Conservation (phyloP, 53 echinoderm and acorn worm species). For the Arbacia lixula region DNA sequence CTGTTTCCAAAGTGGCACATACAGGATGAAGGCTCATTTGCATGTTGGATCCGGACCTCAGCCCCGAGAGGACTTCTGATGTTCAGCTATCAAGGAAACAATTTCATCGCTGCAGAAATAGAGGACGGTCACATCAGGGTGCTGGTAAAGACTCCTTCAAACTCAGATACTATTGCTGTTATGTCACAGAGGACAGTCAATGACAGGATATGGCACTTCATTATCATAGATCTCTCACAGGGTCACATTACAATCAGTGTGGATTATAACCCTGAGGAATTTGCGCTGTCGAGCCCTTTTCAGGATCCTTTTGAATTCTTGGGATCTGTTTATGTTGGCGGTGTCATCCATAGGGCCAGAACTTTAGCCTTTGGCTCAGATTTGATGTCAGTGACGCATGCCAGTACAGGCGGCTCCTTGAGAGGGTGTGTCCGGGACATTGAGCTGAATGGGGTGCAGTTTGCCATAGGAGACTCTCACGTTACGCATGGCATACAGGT, state of each 20-base stretch:
- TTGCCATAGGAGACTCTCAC: slow-evolving; percentile 82
- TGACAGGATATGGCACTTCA: slow-evolving; percentile 87
- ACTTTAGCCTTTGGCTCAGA: slow-evolving; percentile 71
- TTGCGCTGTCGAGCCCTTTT: slow-evolving; percentile 47
- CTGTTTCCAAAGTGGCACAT: slow-evolving; percentile 85
- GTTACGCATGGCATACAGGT: slow-evolving; percentile 86
- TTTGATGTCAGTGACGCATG: slow-evolving; percentile 77
- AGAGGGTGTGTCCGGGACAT: slow-evolving; percentile 85
- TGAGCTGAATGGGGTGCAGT: slow-evolving; percentile 78
- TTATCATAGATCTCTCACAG: slow-evolving; percentile 70
- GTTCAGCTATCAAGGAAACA: slow-evolving; percentile 58
- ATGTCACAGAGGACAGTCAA: slow-evolving; percentile 58
- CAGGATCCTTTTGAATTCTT: slow-evolving; percentile 54
- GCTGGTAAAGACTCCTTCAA: slow-evolving; percentile 62
- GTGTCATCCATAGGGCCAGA: slow-evolving; percentile 86
- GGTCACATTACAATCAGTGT: slow-evolving; percentile 77
- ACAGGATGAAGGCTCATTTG: slow-evolving; percentile 77
- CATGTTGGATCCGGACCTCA: slow-evolving; percentile 89
- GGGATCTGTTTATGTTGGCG: slow-evolving; percentile 84
- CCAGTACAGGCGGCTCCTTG: slow-evolving; percentile 85
- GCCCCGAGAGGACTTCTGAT: slow-evolving; percentile 73
- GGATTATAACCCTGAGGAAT: slow-evolving; percentile 79
- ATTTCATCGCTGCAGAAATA: slow-evolving; percentile 76
- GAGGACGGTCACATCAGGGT: slow-evolving; percentile 79
- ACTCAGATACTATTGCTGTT: slow-evolving; percentile 59